Evolutionary conservation across 2,113 vertebrate genomes (phyloP).

Genomic region (Syngnathoides biaculeatus): DNA sequence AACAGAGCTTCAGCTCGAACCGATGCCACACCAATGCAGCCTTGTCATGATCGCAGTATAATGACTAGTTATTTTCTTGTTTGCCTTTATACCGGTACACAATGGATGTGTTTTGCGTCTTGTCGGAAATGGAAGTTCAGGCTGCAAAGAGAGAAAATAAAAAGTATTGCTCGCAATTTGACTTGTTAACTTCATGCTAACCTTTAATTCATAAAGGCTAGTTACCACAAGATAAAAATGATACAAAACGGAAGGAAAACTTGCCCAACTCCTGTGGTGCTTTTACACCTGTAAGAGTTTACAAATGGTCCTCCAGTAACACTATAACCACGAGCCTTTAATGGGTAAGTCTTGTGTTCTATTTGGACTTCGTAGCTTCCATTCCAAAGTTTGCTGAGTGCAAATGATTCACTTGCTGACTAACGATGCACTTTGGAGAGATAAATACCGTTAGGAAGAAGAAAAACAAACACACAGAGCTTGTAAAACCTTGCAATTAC

Average conservation of each 20-base stretch:
- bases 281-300: constrained; percentile 46
- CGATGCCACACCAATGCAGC: constrained; percentile 5
- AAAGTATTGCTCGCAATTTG: constrained; percentile 10
- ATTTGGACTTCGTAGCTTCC: constrained; percentile 15
- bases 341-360: constrained; percentile 18
- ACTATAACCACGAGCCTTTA: constrained; percentile 42
- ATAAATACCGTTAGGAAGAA: constrained; percentile 11
- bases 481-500: neutral
- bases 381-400: constrained; percentile 33
- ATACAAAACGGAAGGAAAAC: constrained; percentile 41
- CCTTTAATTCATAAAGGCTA: neutral
- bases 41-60: constrained; percentile 12
- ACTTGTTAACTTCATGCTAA: neutral
- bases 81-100: constrained; percentile 28
- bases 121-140: constrained; percentile 32
- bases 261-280: constrained; percentile 18
- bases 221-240: constrained; percentile 8
- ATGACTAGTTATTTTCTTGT: constrained; percentile 48
- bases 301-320: constrained; percentile 36
- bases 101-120: constrained; percentile 27
- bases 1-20: constrained; percentile 20
- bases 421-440: constrained; percentile 24
- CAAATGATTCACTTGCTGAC: constrained; percentile 8
- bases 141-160: constrained; percentile 25
- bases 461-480: neutral